Percentiles rank a stretch among this genome's conserved stretches.
Conservation (phyloP, 1,140 invertebrate genomes). For the Bombus balteatus region DNA sequence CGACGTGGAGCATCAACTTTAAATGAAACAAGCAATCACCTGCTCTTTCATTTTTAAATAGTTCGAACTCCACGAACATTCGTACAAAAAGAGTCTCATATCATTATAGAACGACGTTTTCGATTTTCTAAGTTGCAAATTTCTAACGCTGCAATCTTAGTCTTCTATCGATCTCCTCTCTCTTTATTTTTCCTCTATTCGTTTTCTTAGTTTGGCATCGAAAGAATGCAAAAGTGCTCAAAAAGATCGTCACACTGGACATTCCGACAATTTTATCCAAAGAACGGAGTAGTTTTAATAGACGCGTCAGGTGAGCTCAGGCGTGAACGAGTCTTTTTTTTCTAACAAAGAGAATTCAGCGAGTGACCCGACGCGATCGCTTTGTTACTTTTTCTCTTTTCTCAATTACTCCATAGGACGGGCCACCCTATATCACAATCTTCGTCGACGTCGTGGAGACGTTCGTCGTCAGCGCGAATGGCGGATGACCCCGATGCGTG, state of each 20-base stretch:
- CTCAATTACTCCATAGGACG: neutral
- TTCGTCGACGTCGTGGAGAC: conserved; percentile 72
- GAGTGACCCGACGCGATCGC: conserved; percentile 65
- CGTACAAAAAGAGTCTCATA: conserved; percentile 24
- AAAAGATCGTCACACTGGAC: conserved; percentile 1
- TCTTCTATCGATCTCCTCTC: neutral
- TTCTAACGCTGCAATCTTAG: neutral
- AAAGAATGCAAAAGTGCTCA: conserved; percentile 22
- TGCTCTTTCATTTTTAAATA: neutral
- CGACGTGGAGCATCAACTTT: neutral
- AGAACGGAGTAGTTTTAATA: neutral
- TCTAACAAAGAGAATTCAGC: conserved; percentile 69
- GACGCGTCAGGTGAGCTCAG: conserved; percentile 54
- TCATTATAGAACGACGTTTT: neutral
- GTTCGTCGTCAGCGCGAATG: conserved; percentile 61
- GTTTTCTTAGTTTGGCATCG: conserved; percentile 19
- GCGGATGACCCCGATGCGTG: neutral
- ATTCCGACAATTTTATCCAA: neutral
- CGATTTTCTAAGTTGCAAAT: neutral
- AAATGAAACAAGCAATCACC: neutral
- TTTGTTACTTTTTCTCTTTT: neutral
- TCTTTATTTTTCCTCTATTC: neutral
- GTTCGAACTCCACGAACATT: neutral
- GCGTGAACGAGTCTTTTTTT: conserved; percentile 71
- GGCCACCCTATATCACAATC: conserved; percentile 80